A percentile compares a stretch with the other conserved stretches of the same genome.
Evolutionary conservation across 2,888 invertebrate species (phyloP).

Genomic region (Didymodactylos carnosus): DNA sequence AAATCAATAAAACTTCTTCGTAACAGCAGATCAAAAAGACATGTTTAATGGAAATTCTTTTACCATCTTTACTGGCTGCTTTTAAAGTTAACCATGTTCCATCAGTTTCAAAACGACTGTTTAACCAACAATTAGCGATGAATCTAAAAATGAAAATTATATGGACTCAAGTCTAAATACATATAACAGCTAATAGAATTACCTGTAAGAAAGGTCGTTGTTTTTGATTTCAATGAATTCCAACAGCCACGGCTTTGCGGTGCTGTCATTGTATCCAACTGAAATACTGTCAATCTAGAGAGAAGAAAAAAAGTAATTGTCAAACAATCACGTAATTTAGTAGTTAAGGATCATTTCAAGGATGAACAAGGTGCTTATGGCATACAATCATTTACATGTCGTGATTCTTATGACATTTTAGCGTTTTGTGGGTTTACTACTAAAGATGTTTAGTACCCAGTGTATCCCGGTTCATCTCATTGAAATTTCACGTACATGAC

Average conservation of each 20-base stretch:
- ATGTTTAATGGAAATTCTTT: background rate
- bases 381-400: no score
- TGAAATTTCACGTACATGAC: background rate
- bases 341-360: no score
- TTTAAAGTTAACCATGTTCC: background rate
- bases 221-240: background rate
- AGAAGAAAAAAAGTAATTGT: background rate
- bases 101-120: background rate
- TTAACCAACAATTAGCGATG: background rate
- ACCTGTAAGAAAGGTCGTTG: no score
- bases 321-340: background rate
- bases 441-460: no score
- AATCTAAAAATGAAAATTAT: background rate
- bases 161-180: background rate
- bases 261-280: background rate
- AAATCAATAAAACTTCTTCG: no score
- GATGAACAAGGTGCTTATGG: no score
- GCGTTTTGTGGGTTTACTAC: no score
- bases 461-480: no score
- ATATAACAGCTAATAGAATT: background rate
- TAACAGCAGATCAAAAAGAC: no score
- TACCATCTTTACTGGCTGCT: background rate
- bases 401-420: no score
- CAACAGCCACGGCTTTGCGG: background rate
- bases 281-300: background rate